Conservation (phyloP, 2,113 vertebrate species). For the Erythrolamprus reginae region DNA sequence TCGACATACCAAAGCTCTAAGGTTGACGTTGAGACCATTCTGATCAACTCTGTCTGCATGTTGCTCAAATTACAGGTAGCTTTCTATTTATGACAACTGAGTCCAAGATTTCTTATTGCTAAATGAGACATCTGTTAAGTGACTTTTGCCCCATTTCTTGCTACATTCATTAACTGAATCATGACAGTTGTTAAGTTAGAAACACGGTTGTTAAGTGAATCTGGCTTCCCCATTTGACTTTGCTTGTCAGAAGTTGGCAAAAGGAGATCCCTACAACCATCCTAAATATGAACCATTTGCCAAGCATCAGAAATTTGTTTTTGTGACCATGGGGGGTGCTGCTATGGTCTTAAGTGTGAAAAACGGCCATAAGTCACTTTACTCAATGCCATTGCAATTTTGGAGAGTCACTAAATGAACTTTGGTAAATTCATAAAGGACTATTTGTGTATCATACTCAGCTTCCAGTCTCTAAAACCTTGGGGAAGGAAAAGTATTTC, state of each 20-base stretch:
- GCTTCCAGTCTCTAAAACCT: neutral
- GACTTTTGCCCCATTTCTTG: neutral
- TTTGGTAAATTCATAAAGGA: neutral
- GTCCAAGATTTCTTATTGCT: neutral
- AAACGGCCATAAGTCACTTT: neutral
- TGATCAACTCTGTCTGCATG: neutral
- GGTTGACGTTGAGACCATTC: neutral
- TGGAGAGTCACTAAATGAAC: neutral
- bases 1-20: neutral
- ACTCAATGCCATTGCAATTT: neutral
- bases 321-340: neutral
- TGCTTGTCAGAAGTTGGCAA: neutral
- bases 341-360: neutral
- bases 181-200: neutral
- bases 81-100: neutral
- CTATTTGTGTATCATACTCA: neutral
- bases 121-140: neutral
- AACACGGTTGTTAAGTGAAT: neutral
- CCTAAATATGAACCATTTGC: neutral
- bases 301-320: neutral
- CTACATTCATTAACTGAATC: neutral
- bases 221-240: neutral
- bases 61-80: neutral
- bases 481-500: neutral
- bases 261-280: neutral